These are phyloP conservation scores for Ellobium chinense DNA, from an alignment of 2,888 invertebrate species.

Conservation along the genomic window DNA sequence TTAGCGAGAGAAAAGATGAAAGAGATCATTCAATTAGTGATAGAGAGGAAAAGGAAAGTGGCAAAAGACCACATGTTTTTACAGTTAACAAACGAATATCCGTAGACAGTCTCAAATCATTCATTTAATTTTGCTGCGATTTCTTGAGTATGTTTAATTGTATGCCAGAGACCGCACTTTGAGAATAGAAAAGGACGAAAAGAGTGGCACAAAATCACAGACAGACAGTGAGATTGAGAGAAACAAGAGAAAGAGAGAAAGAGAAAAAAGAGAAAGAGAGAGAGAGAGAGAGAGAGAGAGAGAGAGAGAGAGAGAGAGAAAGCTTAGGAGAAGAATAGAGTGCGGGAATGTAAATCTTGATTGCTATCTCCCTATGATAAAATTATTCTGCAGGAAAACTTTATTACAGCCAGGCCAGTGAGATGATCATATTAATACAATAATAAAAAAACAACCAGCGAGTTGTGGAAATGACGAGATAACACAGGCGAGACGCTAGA, in stretches of 20 bases:
- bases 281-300: conserved; percentile 42
- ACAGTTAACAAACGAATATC: no score
- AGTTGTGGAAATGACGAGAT: conserved; percentile 10
- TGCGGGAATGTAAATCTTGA: conserved; percentile 27
- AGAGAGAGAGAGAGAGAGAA: conserved; percentile 28
- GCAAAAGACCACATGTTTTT: no score
- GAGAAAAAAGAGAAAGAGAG: conserved; percentile 11
- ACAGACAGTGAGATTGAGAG: neutral
- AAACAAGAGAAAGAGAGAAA: conserved; percentile 17
- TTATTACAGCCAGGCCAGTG: conserved; percentile 26
- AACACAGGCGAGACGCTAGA: neutral
- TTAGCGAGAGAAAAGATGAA: no score
- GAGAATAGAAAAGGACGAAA: neutral
- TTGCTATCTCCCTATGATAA: conserved; percentile 38
- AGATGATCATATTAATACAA: conserved; percentile 37
- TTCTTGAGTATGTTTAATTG: no score
- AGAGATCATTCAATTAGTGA: no score
- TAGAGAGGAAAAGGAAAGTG: no score
- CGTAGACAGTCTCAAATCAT: no score
- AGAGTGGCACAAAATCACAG: neutral
- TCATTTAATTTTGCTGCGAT: no score
- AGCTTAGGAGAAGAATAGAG: conserved; percentile 24
- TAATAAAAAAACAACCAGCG: conserved; percentile 20
- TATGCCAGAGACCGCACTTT: no score
- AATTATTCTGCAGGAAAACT: conserved; percentile 38